A percentile compares a stretch with the other conserved stretches of the same genome.
Evolutionary conservation across 1,140 invertebrate genomes (phyloP).

Genomic region (Scaptomyza graminum): DNA sequence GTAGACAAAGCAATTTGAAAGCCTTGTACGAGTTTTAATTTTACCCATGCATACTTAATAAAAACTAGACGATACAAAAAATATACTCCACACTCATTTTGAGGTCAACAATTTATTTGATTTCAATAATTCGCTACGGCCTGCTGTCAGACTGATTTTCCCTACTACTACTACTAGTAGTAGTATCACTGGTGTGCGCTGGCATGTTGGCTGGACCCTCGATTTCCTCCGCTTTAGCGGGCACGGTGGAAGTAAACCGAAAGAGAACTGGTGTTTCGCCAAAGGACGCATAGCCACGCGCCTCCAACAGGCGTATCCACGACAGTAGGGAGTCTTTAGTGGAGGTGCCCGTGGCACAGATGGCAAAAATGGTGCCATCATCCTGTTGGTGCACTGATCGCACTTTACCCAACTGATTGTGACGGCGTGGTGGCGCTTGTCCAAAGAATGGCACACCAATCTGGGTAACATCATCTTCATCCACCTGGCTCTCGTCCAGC

Average conservation of each 20-base stretch:
- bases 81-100: not conserved
- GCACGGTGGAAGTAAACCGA: conserved; percentile 84
- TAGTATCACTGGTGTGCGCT: conserved; percentile 40
- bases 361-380: conserved; percentile 94
- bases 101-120: conserved; percentile 58
- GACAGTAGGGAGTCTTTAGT: conserved; percentile 94
- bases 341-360: conserved; percentile 95
- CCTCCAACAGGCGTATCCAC: conserved; percentile 95
- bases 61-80: conserved; percentile 19
- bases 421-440: conserved; percentile 52
- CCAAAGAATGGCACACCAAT: conserved; percentile 87
- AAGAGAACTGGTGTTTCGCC: conserved; percentile 92
- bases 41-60: conserved; percentile 51
- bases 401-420: conserved; percentile 83
- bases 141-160: conserved; percentile 2
- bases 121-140: conserved; percentile 23
- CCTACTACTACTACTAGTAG: conserved; percentile 10
- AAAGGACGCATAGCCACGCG: conserved; percentile 89
- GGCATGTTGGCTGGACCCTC: conserved; percentile 50
- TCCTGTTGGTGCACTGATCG: conserved; percentile 95
- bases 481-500: conserved; percentile 62
- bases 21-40: conserved; percentile 46
- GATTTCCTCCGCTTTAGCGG: conserved; percentile 65
- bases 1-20: conserved; percentile 38
- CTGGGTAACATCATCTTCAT: conserved; percentile 87